These are phyloP conservation scores for Dicerorhinus sumatrensis DNA, from an alignment of 2,113 vertebrate genomes.

Conservation along the genomic window DNA sequence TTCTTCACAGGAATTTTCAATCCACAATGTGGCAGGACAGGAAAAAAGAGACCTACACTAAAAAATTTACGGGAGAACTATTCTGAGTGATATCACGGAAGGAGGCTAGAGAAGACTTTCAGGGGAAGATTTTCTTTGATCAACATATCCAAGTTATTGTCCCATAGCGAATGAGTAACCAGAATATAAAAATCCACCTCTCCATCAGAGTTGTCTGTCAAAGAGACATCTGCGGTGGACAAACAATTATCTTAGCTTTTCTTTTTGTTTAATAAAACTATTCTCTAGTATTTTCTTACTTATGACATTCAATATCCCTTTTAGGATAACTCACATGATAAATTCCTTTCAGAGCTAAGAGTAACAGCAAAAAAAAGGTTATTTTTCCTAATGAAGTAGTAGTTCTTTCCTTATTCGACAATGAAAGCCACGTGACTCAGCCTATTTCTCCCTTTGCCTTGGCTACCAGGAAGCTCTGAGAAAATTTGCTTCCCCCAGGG, in stretches of 20 bases:
- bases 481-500: background rate
- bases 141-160: background rate
- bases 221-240: background rate
- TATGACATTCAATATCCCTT: background rate
- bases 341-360: background rate
- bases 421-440: background rate
- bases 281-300: background rate
- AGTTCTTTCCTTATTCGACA: background rate
- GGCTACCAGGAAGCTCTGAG: constrained; percentile 52
- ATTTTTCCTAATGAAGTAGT: constrained; percentile 7
- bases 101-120: background rate
- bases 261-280: background rate
- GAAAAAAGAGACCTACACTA: background rate
- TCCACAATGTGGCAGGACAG: background rate
- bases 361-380: background rate
- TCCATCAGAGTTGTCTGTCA: background rate
- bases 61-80: background rate
- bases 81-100: background rate
- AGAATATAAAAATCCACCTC: background rate
- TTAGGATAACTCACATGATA: background rate
- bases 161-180: background rate
- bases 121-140: constrained; percentile 25
- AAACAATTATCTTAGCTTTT: background rate
- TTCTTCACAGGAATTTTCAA: background rate
- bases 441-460: constrained; percentile 24